Evolutionary conservation across 2,113 vertebrate genomes (phyloP).

Genomic region (Psephotus haematonotus): DNA sequence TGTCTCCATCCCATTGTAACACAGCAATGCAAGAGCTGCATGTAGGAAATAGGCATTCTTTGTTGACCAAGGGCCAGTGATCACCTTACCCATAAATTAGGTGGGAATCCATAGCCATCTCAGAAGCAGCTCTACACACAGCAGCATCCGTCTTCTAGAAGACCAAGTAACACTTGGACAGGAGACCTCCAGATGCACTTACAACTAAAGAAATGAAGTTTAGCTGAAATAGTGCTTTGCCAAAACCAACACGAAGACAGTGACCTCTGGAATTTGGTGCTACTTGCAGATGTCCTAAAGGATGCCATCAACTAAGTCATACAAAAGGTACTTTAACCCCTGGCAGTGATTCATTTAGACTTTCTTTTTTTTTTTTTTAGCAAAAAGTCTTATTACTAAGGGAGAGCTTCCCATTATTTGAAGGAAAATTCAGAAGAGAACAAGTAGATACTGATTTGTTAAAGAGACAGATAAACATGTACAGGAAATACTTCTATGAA

Average conservation of each 20-base stretch:
- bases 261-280: conserved; percentile 45
- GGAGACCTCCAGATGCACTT: background rate
- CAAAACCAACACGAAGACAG: conserved; percentile 36
- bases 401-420: conserved; percentile 57
- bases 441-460: conserved; percentile 42
- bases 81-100: background rate
- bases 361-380: background rate
- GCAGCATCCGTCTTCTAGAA: background rate
- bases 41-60: background rate
- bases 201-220: background rate
- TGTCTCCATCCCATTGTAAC: background rate
- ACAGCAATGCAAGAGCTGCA: background rate
- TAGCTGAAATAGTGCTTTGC: background rate
- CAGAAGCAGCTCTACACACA: background rate
- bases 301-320: conserved; percentile 1
- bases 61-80: accelerated
- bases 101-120: background rate
- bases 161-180: background rate
- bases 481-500: conserved; percentile 80
- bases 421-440: conserved; percentile 67
- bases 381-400: conserved; percentile 15
- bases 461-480: conserved; percentile 74
- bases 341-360: background rate
- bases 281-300: conserved; percentile 43
- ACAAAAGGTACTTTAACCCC: conserved; percentile 46